These are phyloP conservation scores for Margaritifera margaritifera DNA, from an alignment of 2,888 invertebrate genomes.

Conservation along the genomic window DNA sequence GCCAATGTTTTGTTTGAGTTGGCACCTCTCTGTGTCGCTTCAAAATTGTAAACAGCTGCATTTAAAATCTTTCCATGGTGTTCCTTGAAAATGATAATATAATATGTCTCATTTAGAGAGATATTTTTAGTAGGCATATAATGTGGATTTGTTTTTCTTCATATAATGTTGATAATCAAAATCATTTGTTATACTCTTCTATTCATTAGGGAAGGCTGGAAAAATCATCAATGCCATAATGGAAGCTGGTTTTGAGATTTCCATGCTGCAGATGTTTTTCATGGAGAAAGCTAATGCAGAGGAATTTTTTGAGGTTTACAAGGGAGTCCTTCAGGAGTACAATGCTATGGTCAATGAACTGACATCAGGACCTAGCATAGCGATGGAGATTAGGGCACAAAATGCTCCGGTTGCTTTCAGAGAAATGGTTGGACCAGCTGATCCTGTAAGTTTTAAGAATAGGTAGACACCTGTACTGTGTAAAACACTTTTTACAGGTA, in stretches of 20 bases:
- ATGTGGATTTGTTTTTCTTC: too few species aligned
- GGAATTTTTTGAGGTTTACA: slow-evolving; percentile 94
- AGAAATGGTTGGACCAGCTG: slow-evolving; percentile 88
- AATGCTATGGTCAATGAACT: slow-evolving; percentile 84
- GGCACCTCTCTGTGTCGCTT: too few species aligned
- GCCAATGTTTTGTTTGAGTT: too few species aligned
- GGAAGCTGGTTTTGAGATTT: slow-evolving; percentile 84
- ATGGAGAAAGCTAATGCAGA: slow-evolving; percentile 88
- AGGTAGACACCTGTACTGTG: not conserved
- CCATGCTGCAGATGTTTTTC: slow-evolving; percentile 82
- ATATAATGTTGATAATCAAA: not conserved
- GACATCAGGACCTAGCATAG: slow-evolving; percentile 88
- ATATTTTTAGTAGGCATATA: too few species aligned
- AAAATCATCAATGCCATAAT: slow-evolving; percentile 83
- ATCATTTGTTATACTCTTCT: not conserved
- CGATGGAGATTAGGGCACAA: slow-evolving; percentile 81
- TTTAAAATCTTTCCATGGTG: too few species aligned
- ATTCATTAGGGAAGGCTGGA: slow-evolving; percentile 75
- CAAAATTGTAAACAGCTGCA: too few species aligned
- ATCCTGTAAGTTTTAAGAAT: slow-evolving; percentile 81
- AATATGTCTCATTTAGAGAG: too few species aligned
- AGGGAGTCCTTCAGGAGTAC: slow-evolving; percentile 79
- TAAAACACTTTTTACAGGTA: too few species aligned
- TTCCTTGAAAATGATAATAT: too few species aligned
- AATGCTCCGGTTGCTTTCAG: slow-evolving; percentile 79